Percentiles rank a stretch among this genome's conserved stretches.
phyloP scores from a whole-genome alignment of 2,113 vertebrate species.

The Pangasianodon hypophthalmus region DNA sequence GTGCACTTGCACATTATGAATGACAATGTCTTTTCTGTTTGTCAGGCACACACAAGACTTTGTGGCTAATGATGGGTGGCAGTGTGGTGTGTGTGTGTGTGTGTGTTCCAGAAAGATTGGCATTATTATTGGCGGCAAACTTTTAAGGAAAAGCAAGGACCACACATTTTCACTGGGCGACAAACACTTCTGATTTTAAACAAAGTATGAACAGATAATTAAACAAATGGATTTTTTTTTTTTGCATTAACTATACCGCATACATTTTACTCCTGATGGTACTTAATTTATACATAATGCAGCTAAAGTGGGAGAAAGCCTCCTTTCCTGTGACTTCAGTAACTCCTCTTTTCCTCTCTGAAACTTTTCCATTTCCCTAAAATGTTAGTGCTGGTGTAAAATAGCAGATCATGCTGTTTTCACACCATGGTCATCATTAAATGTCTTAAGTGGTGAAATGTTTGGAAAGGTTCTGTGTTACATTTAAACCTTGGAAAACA shows the following conservation, averaged over 20 bases:
- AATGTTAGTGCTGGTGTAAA: not conserved
- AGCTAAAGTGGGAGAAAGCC: not conserved
- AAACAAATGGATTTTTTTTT: not conserved
- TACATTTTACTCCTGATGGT: not conserved
- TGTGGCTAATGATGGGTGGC: constrained; percentile 53
- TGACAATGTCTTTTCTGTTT: constrained; percentile 58
- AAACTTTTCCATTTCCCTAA: not conserved
- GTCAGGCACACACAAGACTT: constrained; percentile 44
- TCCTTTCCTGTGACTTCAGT: not conserved
- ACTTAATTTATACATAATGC: not conserved
- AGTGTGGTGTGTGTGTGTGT: constrained; percentile 44
- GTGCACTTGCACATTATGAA: constrained; percentile 42
- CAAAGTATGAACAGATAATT: not conserved
- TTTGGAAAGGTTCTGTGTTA: not conserved
- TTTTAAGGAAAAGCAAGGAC: constrained; percentile 72
- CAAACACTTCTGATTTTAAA: not conserved
- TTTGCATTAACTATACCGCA: not conserved
- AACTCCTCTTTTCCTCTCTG: not conserved
- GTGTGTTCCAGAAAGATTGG: constrained; percentile 66
- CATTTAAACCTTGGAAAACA: constrained; percentile 2
- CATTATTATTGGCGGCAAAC: constrained; percentile 72
- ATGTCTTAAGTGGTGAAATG: not conserved
- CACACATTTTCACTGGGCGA: not conserved
- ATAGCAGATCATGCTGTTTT: not conserved
- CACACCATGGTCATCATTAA: not conserved